A percentile compares a stretch with the other conserved stretches of the same genome.
These are phyloP conservation scores for Apotomis betuletana DNA, from an alignment of 2,888 invertebrate species.

Conservation along the genomic window DNA sequence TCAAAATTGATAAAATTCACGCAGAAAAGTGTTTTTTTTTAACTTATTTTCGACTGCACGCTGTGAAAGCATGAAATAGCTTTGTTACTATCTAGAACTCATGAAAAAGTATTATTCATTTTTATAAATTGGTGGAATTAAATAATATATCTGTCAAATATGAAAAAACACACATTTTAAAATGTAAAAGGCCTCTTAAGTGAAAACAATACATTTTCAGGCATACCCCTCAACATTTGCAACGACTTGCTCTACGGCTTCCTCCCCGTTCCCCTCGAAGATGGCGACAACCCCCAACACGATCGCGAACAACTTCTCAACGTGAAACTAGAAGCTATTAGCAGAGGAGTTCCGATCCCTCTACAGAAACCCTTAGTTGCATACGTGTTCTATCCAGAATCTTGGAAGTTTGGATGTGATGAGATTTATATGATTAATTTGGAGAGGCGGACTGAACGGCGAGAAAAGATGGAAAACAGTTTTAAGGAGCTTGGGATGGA, in stretches of 20 bases:
- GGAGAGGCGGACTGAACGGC: slow-evolving; percentile 90
- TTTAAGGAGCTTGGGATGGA: slow-evolving; percentile 92
- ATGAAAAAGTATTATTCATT: no score
- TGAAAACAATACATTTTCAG: slow-evolving; percentile 47
- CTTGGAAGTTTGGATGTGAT: slow-evolving; percentile 88
- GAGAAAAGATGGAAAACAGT: slow-evolving; percentile 89
- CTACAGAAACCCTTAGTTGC: slow-evolving; percentile 67
- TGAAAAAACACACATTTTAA: no score
- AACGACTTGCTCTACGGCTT: slow-evolving; percentile 93
- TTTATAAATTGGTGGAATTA: no score
- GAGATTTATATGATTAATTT: slow-evolving; percentile 97
- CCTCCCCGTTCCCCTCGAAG: slow-evolving; percentile 91
- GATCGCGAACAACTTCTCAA: slow-evolving; percentile 90
- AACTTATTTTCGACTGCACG: no score
- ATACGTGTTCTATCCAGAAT: slow-evolving; percentile 66
- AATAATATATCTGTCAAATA: no score
- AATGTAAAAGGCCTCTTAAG: no score
- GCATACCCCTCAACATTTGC: slow-evolving; percentile 82
- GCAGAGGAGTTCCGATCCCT: slow-evolving; percentile 78
- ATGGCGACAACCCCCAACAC: slow-evolving; percentile 83
- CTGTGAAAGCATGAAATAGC: no score
- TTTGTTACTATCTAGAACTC: no score
- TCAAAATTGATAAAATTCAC: no score
- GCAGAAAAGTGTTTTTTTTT: no score
- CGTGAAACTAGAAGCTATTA: slow-evolving; percentile 89